Conservation (phyloP, 1,140 invertebrate species). For the Brachionus rubens region DNA sequence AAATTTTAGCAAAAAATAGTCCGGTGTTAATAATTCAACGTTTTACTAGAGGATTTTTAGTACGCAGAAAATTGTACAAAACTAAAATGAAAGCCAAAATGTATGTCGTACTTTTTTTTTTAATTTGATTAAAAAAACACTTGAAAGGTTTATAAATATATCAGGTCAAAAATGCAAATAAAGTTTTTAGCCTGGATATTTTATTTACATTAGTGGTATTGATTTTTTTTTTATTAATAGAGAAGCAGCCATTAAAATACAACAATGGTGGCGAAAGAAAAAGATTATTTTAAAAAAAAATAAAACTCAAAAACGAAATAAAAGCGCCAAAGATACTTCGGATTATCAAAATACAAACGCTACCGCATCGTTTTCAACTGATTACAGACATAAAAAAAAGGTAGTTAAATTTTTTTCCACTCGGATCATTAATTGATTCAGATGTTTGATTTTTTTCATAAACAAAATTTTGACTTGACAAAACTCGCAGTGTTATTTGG, state of each 20-base stretch:
- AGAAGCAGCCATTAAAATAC: constrained; percentile 1
- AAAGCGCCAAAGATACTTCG: not conserved
- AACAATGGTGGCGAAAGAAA: constrained; percentile 4
- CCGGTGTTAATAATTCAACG: constrained; percentile 58
- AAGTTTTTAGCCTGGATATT: no score
- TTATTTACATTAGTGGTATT: not conserved
- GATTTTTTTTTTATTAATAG: not conserved
- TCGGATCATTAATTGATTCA: no score
- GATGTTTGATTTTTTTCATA: no score
- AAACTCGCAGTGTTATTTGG: no score
- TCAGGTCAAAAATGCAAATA: no score
- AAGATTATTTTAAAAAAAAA: not conserved
- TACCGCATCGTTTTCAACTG: not conserved
- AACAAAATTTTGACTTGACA: no score
- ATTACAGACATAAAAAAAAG: constrained; percentile 19
- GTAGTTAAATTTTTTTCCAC: not conserved
- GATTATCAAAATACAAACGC: not conserved
- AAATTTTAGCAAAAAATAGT: constrained; percentile 54
- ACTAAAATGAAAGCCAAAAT: not conserved
- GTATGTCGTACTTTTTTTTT: not conserved
- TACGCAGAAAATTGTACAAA: not conserved
- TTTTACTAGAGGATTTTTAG: constrained; percentile 51
- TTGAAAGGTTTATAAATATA: not conserved
- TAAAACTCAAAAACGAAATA: not conserved
- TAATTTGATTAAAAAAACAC: not conserved